These are phyloP conservation scores for Euura saliciscinereae DNA, from an alignment of 1,140 invertebrate species.

Conservation along the genomic window DNA sequence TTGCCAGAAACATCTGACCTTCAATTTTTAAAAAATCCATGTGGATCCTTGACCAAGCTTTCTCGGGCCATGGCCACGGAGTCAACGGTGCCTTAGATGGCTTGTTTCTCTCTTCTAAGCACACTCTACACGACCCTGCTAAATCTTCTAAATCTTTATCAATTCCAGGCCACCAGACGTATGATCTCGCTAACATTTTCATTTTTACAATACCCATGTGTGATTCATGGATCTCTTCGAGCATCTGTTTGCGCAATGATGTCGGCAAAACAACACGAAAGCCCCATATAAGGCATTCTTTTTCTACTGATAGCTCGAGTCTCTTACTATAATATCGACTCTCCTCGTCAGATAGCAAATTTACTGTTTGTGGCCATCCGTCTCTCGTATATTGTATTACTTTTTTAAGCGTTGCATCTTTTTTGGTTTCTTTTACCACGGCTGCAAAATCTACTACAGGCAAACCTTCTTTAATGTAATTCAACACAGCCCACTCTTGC, in stretches of 20 bases:
- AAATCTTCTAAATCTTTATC: constrained; percentile 29
- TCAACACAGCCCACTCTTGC: too few relatives aligned
- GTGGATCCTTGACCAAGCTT: constrained; percentile 11
- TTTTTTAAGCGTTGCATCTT: too few relatives aligned
- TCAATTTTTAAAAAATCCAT: constrained; percentile 2
- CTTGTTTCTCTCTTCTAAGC: background rate
- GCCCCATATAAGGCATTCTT: constrained; percentile 30
- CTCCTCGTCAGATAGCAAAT: background rate
- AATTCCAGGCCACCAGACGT: constrained; percentile 20
- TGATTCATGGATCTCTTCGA: constrained; percentile 32
- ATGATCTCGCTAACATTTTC: constrained; percentile 32
- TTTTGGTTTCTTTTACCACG: too few relatives aligned
- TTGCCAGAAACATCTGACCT: constrained; percentile 4
- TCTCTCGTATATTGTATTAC: too few relatives aligned
- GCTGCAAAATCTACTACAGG: too few relatives aligned
- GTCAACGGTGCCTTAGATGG: constrained; percentile 9
- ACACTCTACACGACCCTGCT: constrained; percentile 17
- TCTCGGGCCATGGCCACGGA: background rate
- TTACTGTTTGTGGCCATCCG: background rate
- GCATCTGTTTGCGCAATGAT: constrained; percentile 20
- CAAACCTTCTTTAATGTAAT: too few relatives aligned
- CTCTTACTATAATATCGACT: background rate
- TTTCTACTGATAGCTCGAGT: constrained; percentile 16
- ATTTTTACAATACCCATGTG: constrained; percentile 38
- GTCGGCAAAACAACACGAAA: constrained; percentile 34